Evolutionary conservation across 1,140 invertebrate species (phyloP).

Genomic region (silkworm (Bombyx mori)): DNA sequence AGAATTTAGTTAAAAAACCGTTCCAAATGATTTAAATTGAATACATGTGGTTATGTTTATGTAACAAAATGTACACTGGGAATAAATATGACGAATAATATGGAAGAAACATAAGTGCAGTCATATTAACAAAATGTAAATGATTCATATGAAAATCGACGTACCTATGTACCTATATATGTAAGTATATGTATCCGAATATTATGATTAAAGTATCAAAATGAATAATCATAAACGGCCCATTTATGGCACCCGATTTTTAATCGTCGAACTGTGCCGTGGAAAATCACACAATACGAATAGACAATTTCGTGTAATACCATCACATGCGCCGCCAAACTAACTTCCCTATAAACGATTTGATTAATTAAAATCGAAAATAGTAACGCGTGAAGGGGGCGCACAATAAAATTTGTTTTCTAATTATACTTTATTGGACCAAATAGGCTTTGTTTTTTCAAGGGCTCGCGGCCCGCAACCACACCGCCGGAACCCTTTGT

Average conservation of each 20-base stretch:
- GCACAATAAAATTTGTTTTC: conserved; percentile 63
- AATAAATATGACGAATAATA: no score
- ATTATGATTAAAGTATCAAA: neutral
- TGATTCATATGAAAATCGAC: no score
- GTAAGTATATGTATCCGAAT: neutral
- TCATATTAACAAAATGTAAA: no score
- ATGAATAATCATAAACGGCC: conserved; percentile 3
- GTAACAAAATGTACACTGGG: no score
- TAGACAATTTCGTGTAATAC: conserved; percentile 30
- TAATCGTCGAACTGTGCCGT: conserved; percentile 35
- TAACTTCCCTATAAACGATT: conserved; percentile 41
- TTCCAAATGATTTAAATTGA: no score
- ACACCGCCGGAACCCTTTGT: conserved; percentile 47
- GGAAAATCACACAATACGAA: conserved; percentile 51
- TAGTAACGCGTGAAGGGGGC: conserved; percentile 45
- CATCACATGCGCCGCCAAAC: conserved; percentile 31
- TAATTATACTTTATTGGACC: conserved; percentile 62
- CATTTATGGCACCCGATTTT: conserved; percentile 40
- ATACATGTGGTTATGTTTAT: no score
- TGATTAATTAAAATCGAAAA: conserved; percentile 55
- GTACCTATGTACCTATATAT: no score
- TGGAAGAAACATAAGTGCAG: no score
- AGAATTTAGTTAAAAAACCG: no score
- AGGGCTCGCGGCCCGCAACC: conserved; percentile 26
- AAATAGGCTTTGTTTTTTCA: conserved; percentile 65